Conservation (phyloP, 2,797 vertebrate genomes). For the Galaxias olidus region DNA sequence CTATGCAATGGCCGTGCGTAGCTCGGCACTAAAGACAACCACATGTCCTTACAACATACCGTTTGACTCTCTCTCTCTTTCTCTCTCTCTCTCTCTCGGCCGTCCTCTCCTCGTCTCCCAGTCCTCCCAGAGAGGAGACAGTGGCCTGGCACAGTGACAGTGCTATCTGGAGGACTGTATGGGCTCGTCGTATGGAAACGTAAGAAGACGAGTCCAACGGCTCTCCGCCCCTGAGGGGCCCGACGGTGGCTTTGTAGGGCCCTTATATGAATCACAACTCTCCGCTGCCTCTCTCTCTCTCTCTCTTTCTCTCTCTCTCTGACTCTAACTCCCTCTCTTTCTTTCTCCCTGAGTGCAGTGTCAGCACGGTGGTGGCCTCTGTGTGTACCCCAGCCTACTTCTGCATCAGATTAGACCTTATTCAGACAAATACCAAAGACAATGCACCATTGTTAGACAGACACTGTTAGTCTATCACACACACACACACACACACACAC, state of each 20-base stretch:
- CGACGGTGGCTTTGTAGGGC: constrained; percentile 50
- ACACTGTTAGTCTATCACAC: constrained; percentile 35
- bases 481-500: not conserved
- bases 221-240: constrained; percentile 48
- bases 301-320: too few relatives aligned
- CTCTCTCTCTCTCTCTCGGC: constrained; percentile 36
- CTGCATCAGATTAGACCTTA: constrained; percentile 64
- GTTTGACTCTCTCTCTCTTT: constrained; percentile 52
- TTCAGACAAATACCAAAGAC: constrained; percentile 57
- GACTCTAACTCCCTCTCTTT: constrained; percentile 30
- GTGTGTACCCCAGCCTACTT: constrained; percentile 37
- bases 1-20: constrained; percentile 22
- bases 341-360: constrained; percentile 27
- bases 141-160: constrained; percentile 80
- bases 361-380: constrained; percentile 40
- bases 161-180: constrained; percentile 66
- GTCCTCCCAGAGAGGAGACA: constrained; percentile 79
- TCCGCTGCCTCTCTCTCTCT: constrained; percentile 42
- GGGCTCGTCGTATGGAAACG: constrained; percentile 58
- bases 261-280: constrained; percentile 64
- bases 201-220: constrained; percentile 45
- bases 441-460: constrained; percentile 58
- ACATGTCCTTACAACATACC: constrained; percentile 73
- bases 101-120: constrained; percentile 64
- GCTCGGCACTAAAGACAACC: constrained; percentile 74